Evolutionary conservation across 2,113 vertebrate genomes (phyloP).

Genomic region (Hippocampus zosterae): DNA sequence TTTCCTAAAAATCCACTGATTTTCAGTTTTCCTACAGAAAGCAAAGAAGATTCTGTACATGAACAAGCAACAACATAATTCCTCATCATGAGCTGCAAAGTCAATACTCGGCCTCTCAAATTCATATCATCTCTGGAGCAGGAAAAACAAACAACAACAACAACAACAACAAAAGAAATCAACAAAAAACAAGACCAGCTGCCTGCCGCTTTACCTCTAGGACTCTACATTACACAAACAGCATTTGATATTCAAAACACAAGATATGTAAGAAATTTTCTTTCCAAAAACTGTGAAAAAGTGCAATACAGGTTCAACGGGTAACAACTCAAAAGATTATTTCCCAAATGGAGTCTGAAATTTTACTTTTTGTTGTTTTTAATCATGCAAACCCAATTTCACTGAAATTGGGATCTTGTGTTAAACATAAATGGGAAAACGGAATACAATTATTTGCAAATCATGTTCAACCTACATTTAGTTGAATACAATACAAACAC

Average conservation of each 20-base stretch:
- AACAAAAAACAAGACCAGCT: slow-evolving; percentile 76
- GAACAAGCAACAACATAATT: slow-evolving; percentile 83
- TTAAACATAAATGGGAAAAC: too few relatives aligned
- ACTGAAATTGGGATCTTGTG: too few relatives aligned
- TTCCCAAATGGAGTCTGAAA: slow-evolving; percentile 71
- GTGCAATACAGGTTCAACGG: slow-evolving; percentile 90
- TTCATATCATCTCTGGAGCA: slow-evolving; percentile 66
- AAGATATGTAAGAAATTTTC: slow-evolving; percentile 87
- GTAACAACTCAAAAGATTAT: slow-evolving; percentile 74
- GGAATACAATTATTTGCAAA: too few relatives aligned
- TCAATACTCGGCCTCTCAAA: slow-evolving; percentile 63
- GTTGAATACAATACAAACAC: too few relatives aligned
- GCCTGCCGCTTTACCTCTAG: slow-evolving; percentile 72
- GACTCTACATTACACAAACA: slow-evolving; percentile 86
- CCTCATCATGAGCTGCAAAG: slow-evolving; percentile 72
- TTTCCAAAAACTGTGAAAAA: slow-evolving; percentile 89
- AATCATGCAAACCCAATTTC: neutral
- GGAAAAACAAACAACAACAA: slow-evolving; percentile 63
- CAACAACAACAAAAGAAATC: slow-evolving; percentile 70
- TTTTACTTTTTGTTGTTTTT: slow-evolving; percentile 34
- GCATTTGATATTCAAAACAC: slow-evolving; percentile 82
- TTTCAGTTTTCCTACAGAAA: slow-evolving; percentile 85
- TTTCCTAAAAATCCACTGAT: slow-evolving; percentile 88
- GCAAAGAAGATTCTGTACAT: slow-evolving; percentile 88
- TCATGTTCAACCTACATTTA: too few relatives aligned